Evolutionary conservation across 1,140 invertebrate species (phyloP).

Genomic region (Drosophila tropicalis): DNA sequence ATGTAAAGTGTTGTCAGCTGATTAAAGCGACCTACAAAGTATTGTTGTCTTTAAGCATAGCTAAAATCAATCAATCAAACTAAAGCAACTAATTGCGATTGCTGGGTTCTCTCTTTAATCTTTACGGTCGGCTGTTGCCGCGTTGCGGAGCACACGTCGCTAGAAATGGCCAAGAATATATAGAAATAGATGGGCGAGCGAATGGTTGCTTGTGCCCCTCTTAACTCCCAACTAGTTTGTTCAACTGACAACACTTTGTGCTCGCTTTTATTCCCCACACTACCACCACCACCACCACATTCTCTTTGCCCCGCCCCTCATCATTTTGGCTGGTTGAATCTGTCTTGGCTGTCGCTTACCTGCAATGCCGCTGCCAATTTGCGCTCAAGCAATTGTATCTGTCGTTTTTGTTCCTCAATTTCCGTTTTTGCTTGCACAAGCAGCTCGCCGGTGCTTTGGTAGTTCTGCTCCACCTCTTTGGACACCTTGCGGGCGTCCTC

Average conservation of each 20-base stretch:
- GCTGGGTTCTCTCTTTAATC: slow-evolving; percentile 54
- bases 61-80: slow-evolving; percentile 23
- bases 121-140: slow-evolving; percentile 48
- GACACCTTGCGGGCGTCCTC: slow-evolving; percentile 90
- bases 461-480: slow-evolving; percentile 92
- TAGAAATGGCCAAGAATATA: slow-evolving; percentile 65
- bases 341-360: slow-evolving; percentile 80
- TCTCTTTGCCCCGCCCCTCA: neutral
- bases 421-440: slow-evolving; percentile 90
- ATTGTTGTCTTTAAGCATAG: slow-evolving; percentile 23
- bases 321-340: slow-evolving; percentile 1
- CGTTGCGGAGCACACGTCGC: slow-evolving; percentile 50
- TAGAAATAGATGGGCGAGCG: slow-evolving; percentile 8
- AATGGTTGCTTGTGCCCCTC: slow-evolving; percentile 20
- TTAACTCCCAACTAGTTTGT: slow-evolving; percentile 15
- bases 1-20: slow-evolving; percentile 73
- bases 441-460: slow-evolving; percentile 88
- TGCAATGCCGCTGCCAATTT: slow-evolving; percentile 86
- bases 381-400: slow-evolving; percentile 90
- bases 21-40: slow-evolving; percentile 24
- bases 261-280: slow-evolving; percentile 2
- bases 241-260: slow-evolving; percentile 67
- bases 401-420: slow-evolving; percentile 90
- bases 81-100: slow-evolving; percentile 59
- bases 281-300: neutral